Evolutionary conservation across 2,797 vertebrate genomes (phyloP).

Genomic region (Crenuchus spilurus): DNA sequence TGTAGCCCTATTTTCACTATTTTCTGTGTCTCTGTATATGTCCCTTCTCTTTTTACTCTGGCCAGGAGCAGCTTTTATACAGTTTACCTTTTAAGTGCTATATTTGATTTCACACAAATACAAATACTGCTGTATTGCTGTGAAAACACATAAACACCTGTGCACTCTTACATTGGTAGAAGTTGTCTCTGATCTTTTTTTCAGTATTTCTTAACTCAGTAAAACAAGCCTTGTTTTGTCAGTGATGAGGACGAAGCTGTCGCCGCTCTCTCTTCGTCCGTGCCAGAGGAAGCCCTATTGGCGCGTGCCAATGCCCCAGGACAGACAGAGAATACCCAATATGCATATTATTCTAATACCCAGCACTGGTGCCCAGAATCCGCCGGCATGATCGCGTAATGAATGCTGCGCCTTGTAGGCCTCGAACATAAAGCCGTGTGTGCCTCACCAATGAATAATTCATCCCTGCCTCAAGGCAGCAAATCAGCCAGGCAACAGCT

Average conservation of each 20-base stretch:
- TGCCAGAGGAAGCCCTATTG: slow-evolving; percentile 75
- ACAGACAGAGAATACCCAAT: slow-evolving; percentile 74
- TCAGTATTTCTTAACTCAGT: slow-evolving; percentile 60
- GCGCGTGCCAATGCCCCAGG: slow-evolving; percentile 75
- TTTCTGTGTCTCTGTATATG: background rate
- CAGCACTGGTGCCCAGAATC: slow-evolving; percentile 83
- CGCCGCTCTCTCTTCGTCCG: slow-evolving; percentile 68
- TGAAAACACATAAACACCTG: slow-evolving; percentile 20
- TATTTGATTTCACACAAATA: slow-evolving; percentile 14
- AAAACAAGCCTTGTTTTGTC: slow-evolving; percentile 75
- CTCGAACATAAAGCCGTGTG: slow-evolving; percentile 85
- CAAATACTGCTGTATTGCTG: background rate
- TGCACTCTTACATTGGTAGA: background rate
- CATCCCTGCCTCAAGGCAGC: slow-evolving; percentile 89
- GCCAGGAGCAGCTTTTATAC: background rate
- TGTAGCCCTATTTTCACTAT: background rate
- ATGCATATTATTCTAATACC: slow-evolving; percentile 88
- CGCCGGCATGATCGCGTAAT: slow-evolving; percentile 86
- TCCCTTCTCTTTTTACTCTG: background rate
- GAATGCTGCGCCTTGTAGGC: slow-evolving; percentile 85
- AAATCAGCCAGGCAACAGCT: slow-evolving; percentile 91
- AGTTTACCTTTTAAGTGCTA: background rate
- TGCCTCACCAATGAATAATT: slow-evolving; percentile 92
- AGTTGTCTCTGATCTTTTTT: slow-evolving; percentile 16
- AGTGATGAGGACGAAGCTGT: slow-evolving; percentile 68